Evolutionary conservation across 1,140 invertebrate genomes (phyloP).

Genomic region (fruit fly (Drosophila melanogaster)): DNA sequence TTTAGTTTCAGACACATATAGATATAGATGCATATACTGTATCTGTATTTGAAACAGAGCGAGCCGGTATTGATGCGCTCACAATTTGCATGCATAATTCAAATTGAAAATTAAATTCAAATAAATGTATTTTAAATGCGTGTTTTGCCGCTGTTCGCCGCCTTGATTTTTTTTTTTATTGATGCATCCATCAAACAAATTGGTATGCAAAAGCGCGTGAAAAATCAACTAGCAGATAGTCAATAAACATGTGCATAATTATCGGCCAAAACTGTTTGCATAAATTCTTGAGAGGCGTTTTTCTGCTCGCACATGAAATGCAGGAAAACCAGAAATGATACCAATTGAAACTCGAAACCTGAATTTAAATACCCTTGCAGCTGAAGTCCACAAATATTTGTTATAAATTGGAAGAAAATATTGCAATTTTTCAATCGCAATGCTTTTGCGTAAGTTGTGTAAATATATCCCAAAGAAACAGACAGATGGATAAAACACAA

Average conservation of each 20-base stretch:
- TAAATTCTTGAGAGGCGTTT: slow-evolving; percentile 37
- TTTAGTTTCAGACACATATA: slow-evolving; percentile 5
- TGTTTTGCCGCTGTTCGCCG: slow-evolving; percentile 14
- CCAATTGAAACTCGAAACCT: neutral
- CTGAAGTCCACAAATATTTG: neutral
- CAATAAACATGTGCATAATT: slow-evolving; percentile 75
- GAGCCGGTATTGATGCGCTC: slow-evolving; percentile 9
- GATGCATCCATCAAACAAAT: slow-evolving; percentile 59
- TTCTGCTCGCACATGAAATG: slow-evolving; percentile 5
- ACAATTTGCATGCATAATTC: slow-evolving; percentile 76
- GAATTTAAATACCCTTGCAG: neutral
- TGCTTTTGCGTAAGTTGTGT: neutral
- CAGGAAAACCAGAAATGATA: slow-evolving; percentile 8
- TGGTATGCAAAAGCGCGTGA: slow-evolving; percentile 79
- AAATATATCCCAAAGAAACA: neutral
- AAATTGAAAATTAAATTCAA: slow-evolving; percentile 72
- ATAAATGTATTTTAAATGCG: slow-evolving; percentile 72
- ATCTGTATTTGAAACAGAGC: no score
- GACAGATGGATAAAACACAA: neutral
- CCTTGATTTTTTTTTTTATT: slow-evolving; percentile 10
- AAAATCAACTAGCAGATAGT: slow-evolving; percentile 67
- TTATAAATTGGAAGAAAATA: no score
- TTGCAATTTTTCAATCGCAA: no score
- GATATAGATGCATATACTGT: no score
- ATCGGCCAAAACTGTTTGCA: slow-evolving; percentile 66